A percentile compares a stretch with the other conserved stretches of the same genome.
phyloP scores from a whole-genome alignment of 2,888 invertebrate species.

The Chrysina gloriosa region DNA sequence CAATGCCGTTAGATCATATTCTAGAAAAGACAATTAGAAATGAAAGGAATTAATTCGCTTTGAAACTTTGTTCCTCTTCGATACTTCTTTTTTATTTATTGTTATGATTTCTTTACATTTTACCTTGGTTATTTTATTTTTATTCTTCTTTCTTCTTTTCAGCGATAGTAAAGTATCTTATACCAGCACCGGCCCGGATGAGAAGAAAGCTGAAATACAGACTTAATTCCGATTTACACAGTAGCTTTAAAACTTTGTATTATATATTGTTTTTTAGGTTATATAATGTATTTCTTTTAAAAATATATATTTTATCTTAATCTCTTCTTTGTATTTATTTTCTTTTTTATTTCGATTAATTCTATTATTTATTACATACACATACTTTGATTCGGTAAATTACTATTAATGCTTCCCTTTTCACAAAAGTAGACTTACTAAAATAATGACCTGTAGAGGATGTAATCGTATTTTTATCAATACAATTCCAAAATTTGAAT shows the following conservation, averaged over 20 bases:
- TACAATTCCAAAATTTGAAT: too few species aligned
- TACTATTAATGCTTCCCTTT: too few species aligned
- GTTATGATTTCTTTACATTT: too few species aligned
- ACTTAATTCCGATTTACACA: not conserved
- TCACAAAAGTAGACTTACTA: too few species aligned
- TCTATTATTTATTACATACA: not conserved
- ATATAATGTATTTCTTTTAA: constrained; percentile 15
- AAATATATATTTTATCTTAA: constrained; percentile 20
- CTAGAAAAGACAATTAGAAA: too few species aligned
- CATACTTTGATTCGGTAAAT: too few species aligned
- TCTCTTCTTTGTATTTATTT: not conserved
- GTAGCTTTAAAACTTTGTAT: not conserved
- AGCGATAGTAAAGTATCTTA: constrained; percentile 24
- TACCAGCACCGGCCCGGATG: not conserved
- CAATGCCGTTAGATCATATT: constrained; percentile 16
- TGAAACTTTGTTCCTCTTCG: not conserved
- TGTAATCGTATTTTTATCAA: too few species aligned
- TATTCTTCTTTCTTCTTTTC: constrained; percentile 9
- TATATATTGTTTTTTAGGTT: constrained; percentile 13
- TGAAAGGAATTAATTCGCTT: too few species aligned
- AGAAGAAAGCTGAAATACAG: constrained; percentile 20
- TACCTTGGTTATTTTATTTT: constrained; percentile 17
- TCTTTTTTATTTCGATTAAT: not conserved
- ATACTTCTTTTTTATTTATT: not conserved
- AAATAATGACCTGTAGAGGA: too few species aligned